Conservation (phyloP, 2,888 invertebrate genomes). For the Lycia hirtaria region DNA sequence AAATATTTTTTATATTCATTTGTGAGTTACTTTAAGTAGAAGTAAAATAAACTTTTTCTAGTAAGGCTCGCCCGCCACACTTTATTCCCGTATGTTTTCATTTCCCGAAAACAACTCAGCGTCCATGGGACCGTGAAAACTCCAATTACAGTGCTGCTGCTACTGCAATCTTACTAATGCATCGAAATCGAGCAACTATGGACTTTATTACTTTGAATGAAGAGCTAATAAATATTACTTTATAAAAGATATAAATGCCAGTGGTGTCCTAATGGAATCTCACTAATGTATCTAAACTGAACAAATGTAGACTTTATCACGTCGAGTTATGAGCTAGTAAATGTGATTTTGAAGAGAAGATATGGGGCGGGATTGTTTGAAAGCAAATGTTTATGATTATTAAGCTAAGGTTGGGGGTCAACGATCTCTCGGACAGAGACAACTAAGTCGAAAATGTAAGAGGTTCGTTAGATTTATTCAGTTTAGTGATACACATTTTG, state of each 20-base stretch:
- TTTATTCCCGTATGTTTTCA: constrained; percentile 21
- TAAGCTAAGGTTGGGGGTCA: constrained; percentile 36
- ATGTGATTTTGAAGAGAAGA: not conserved
- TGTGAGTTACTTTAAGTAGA: too few species aligned
- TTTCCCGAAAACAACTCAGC: constrained; percentile 39
- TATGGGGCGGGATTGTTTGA: constrained; percentile 38
- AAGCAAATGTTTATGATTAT: constrained; percentile 56
- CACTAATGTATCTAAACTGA: constrained; percentile 20
- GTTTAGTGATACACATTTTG: too few species aligned
- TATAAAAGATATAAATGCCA: not conserved
- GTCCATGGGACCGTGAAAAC: constrained; percentile 56
- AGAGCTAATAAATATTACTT: constrained; percentile 8
- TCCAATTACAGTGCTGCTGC: constrained; percentile 59
- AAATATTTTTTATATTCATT: not conserved
- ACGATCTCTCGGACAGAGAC: not conserved
- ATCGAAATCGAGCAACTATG: constrained; percentile 27
- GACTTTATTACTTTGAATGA: constrained; percentile 40
- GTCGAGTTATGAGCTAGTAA: constrained; percentile 29
- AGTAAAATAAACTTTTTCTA: not conserved
- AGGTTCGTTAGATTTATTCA: too few species aligned
- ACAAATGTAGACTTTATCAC: constrained; percentile 42
- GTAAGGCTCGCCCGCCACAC: constrained; percentile 3
- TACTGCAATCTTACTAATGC: constrained; percentile 35
- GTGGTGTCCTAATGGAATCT: constrained; percentile 33
- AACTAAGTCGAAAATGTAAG: not conserved